Evolutionary conservation across 2,888 invertebrate genomes (phyloP), one percentile per base, ranked within the genome.

Genomic region (Platycnemis pennipes): DNA sequence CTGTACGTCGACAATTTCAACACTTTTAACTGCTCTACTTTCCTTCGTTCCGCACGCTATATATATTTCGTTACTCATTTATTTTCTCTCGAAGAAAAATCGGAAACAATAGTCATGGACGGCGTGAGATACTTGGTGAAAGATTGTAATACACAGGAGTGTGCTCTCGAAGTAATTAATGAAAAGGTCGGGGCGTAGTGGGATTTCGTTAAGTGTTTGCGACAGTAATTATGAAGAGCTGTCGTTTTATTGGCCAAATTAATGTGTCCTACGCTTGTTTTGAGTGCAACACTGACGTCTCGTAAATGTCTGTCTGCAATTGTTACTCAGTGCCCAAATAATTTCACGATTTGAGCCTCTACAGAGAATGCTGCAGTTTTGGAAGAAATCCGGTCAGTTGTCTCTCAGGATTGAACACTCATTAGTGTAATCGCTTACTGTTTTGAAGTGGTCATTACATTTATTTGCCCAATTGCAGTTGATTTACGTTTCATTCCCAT

Each of bases 301-400:
- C 44, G 69, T 63, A 42, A 42, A 91, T 91, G 91, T 91, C 56
- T 44, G 42, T 8, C 91, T 63, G 44, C 53, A 42, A 63, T 91
- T 63, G 63, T 91, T 42, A 63, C 63, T 63, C 44, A 63, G 56
- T 91, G 91, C 69, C 91, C 63, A 91, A 91, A n/a, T 91, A 63
- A 91, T 44, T 91, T 56, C 7, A 56, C 69, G 91, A 91, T 91
- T 91, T 91, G 91, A 91, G 63, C 44, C 53, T 87, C 26, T 53
- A 22, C 31, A 49, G 44, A 91, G 91, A 13, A 98, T 98, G 98
- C 97, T 98, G 96, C 98, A 98, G 96, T 98, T 98, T 97, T 98
- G 98, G 98, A 98, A 98, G 96, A 98, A 98, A 96, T 97, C 98
- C 97, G 97, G 98, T 98, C 97, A 96, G 95, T 95, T 94, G 95